Evolutionary conservation across 2,888 invertebrate species (phyloP).

Genomic region (Halocaridina rubra): DNA sequence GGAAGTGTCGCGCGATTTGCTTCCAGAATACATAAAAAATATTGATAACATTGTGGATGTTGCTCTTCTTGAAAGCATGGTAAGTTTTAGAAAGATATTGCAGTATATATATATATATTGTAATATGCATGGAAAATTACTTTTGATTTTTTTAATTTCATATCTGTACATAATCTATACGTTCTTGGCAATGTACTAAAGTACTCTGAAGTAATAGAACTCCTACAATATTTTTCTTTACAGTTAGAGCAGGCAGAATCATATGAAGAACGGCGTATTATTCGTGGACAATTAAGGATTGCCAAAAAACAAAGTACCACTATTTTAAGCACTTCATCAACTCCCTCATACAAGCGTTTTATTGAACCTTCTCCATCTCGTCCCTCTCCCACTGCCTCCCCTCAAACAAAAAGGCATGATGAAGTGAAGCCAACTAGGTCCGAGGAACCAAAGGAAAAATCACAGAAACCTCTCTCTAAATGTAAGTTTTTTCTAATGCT

Average conservation of each 20-base stretch:
- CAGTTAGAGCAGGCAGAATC: constrained; percentile 81
- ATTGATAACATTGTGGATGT: constrained; percentile 56
- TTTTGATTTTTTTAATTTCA: too few species aligned
- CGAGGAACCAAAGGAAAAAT: background rate
- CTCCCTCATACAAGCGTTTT: background rate
- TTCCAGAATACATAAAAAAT: constrained; percentile 45
- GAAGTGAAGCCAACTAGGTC: background rate
- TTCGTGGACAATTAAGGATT: constrained; percentile 81
- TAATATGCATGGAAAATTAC: too few species aligned
- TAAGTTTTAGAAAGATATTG: too few species aligned
- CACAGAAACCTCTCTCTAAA: constrained; percentile 23
- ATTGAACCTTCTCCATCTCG: background rate
- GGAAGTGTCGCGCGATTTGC: constrained; percentile 32
- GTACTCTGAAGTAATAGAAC: too few species aligned
- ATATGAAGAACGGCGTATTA: constrained; percentile 82
- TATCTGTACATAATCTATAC: too few species aligned
- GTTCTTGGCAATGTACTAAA: too few species aligned
- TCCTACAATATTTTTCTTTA: constrained; percentile 66
- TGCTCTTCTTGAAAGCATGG: constrained; percentile 54
- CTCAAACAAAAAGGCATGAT: background rate
- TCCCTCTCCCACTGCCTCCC: background rate
- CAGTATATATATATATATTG: too few species aligned
- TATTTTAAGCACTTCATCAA: constrained; percentile 7
- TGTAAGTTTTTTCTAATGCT: too few species aligned
- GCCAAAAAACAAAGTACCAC: constrained; percentile 70